Conservation (phyloP, 1,140 invertebrate genomes). For the Drosophila rufa region DNA sequence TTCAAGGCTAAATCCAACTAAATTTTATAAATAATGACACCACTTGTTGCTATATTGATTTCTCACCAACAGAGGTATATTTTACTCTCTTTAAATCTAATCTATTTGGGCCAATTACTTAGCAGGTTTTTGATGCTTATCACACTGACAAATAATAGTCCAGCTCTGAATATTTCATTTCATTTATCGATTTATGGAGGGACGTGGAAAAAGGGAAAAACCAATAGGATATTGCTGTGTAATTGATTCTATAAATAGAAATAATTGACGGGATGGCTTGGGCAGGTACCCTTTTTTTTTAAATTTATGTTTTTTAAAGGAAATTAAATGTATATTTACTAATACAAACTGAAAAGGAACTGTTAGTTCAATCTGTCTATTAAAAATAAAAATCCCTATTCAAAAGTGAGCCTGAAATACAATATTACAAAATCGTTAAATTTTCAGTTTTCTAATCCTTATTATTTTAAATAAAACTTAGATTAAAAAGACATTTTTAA, state of each 20-base stretch:
- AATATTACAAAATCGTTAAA: no score
- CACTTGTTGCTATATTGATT: neutral
- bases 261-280: no score
- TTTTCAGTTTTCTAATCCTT: no score
- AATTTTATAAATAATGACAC: neutral
- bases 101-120: constrained; percentile 40
- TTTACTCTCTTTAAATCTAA: constrained; percentile 19
- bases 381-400: no score
- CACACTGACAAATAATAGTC: constrained; percentile 1
- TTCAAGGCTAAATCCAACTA: neutral
- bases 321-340: no score
- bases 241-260: neutral
- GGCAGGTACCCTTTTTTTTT: neutral
- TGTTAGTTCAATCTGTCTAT: no score
- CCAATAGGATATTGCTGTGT: neutral
- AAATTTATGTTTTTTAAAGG: neutral
- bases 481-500: no score
- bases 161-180: constrained; percentile 12
- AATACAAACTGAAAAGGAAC: neutral
- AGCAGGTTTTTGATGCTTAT: constrained; percentile 33
- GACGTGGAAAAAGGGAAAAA: neutral
- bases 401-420: no score
- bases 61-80: neutral
- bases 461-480: no score
- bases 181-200: constrained; percentile 25